Percentiles rank a stretch among this genome's conserved stretches.
Evolutionary conservation across 2,888 invertebrate genomes (phyloP).

Genomic region (Ennomos quercinarius): DNA sequence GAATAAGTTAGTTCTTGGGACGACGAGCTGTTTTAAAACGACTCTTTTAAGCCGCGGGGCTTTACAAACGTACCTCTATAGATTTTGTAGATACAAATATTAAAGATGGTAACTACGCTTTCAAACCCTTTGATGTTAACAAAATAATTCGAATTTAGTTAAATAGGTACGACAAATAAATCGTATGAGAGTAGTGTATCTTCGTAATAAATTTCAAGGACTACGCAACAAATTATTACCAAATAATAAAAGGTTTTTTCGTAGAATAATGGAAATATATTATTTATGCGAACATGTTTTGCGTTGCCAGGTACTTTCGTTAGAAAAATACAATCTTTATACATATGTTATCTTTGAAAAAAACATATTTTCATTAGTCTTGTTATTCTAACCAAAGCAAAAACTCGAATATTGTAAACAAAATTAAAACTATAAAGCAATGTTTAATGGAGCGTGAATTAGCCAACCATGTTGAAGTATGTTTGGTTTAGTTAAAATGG

Average conservation of each 20-base stretch:
- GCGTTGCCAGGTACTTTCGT: too few relatives aligned
- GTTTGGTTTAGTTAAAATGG: neutral
- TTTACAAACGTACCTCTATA: conserved; percentile 13
- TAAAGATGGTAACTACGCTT: neutral
- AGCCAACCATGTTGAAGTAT: conserved; percentile 8
- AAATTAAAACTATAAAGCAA: conserved; percentile 20
- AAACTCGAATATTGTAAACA: conserved; percentile 5
- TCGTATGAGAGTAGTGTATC: too few relatives aligned
- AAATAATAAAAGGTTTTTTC: neutral
- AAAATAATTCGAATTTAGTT: neutral
- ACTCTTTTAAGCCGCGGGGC: conserved; percentile 13
- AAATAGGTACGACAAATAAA: neutral
- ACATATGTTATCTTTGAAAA: neutral
- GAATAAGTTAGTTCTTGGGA: conserved; percentile 37
- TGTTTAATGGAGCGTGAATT: conserved; percentile 12
- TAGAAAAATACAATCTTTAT: neutral
- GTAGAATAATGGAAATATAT: neutral
- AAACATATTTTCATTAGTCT: conserved; percentile 15
- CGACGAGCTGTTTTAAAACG: conserved; percentile 26
- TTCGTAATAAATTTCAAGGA: too few relatives aligned
- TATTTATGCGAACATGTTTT: neutral
- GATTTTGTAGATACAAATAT: neutral
- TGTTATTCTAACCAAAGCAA: conserved; percentile 12
- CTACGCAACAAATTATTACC: too few relatives aligned
- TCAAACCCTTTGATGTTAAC: conserved; percentile 1